Percentiles rank a stretch among this genome's conserved stretches.
These are phyloP conservation scores for Tachina grossa DNA, from an alignment of 2,888 invertebrate genomes.

Conservation along the genomic window DNA sequence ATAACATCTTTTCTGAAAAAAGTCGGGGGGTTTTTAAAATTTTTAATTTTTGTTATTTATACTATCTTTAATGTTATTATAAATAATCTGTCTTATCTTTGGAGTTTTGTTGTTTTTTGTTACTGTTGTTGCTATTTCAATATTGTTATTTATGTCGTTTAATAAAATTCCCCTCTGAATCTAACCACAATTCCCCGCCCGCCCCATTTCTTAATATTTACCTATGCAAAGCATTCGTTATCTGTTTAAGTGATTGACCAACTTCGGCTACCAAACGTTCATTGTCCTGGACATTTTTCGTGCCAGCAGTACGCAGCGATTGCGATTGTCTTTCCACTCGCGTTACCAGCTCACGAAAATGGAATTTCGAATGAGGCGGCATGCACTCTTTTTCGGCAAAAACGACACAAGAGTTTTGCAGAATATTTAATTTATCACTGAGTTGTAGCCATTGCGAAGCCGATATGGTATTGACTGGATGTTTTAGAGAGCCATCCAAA, in stretches of 20 bases:
- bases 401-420: constrained; percentile 92
- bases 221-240: constrained; percentile 83
- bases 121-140: constrained; percentile 12
- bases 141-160: constrained; percentile 74
- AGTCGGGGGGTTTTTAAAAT: no score
- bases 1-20: no score
- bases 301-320: constrained; percentile 87
- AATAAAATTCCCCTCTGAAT: constrained; percentile 80
- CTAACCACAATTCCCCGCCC: constrained; percentile 79
- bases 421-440: constrained; percentile 90
- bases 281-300: constrained; percentile 87
- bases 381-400: constrained; percentile 91
- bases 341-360: constrained; percentile 90
- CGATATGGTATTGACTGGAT: constrained; percentile 83
- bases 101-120: constrained; percentile 1
- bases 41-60: no score
- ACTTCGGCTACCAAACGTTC: constrained; percentile 88
- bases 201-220: constrained; percentile 82
- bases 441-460: constrained; percentile 90
- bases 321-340: constrained; percentile 88
- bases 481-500: constrained; percentile 86
- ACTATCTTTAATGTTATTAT: background rate
- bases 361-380: constrained; percentile 94
- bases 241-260: constrained; percentile 82
- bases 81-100: constrained; percentile 39